Evolutionary conservation across 1,140 invertebrate species (phyloP).

Genomic region (Acromyrmex charruanus): DNA sequence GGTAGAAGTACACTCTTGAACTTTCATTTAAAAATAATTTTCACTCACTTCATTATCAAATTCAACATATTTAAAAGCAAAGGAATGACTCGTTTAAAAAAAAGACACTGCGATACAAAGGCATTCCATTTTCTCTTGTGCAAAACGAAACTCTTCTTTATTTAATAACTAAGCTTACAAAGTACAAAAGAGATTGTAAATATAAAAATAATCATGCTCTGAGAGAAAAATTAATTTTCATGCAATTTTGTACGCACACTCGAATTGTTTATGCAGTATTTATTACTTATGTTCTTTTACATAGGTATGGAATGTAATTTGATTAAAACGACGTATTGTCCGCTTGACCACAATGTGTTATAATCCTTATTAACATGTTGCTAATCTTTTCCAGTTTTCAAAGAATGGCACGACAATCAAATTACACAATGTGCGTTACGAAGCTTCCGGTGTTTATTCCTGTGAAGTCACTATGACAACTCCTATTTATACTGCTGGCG

Average conservation of each 20-base stretch:
- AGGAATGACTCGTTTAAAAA: background rate
- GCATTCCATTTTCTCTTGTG: slow-evolving; percentile 11
- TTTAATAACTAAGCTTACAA: slow-evolving; percentile 5
- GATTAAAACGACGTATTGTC: background rate
- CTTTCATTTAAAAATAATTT: background rate
- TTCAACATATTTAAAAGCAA: background rate
- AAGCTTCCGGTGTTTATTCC: slow-evolving; percentile 90
- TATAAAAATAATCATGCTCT: background rate
- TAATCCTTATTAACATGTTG: background rate
- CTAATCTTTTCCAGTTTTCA: slow-evolving; percentile 88
- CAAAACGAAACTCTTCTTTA: slow-evolving; percentile 5
- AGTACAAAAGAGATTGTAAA: background rate
- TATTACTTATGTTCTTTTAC: slow-evolving; percentile 1
- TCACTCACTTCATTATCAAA: slow-evolving; percentile 23
- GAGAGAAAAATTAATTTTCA: background rate
- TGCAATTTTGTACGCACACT: slow-evolving; percentile 36
- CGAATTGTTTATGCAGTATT: background rate
- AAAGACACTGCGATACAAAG: background rate
- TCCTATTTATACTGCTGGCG: slow-evolving; percentile 92
- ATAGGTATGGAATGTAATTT: background rate
- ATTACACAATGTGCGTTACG: slow-evolving; percentile 91
- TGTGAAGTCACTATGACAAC: slow-evolving; percentile 92
- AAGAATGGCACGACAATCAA: slow-evolving; percentile 92
- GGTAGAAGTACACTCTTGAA: background rate
- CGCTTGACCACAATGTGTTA: background rate